phyloP scores from a whole-genome alignment of 1,140 invertebrate genomes.

The Drosophila nigromelanica region DNA sequence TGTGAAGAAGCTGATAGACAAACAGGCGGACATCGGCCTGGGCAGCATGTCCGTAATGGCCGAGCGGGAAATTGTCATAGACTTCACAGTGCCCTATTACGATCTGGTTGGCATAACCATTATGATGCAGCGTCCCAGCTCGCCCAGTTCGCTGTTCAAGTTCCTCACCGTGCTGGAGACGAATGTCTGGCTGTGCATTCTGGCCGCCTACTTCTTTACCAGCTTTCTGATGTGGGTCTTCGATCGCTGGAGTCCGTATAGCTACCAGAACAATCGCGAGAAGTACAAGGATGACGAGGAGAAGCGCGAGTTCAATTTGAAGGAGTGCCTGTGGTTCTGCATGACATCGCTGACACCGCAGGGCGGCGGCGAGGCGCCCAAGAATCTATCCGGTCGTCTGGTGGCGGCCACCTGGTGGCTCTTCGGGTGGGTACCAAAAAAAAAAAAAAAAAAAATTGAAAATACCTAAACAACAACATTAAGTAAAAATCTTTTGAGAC shows the following conservation, averaged over 20 bases:
- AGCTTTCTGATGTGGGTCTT: slow-evolving; percentile 98
- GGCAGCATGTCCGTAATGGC: slow-evolving; percentile 96
- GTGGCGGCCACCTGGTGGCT: slow-evolving; percentile 99
- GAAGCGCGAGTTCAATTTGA: slow-evolving; percentile 96
- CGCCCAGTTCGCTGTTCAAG: slow-evolving; percentile 95
- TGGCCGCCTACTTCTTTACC: slow-evolving; percentile 97
- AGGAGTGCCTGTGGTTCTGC: slow-evolving; percentile 99
- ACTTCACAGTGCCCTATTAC: slow-evolving; percentile 98
- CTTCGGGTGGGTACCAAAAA: slow-evolving; percentile 87
- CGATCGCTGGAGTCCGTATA: slow-evolving; percentile 98
- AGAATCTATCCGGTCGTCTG: slow-evolving; percentile 95
- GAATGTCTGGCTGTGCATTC: slow-evolving; percentile 97
- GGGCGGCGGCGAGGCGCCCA: slow-evolving; percentile 94
- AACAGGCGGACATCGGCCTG: slow-evolving; percentile 95
- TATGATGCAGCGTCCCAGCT: slow-evolving; percentile 86
- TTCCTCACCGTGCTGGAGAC: slow-evolving; percentile 98
- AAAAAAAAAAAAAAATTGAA: too few relatives aligned
- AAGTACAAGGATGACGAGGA: slow-evolving; percentile 97
- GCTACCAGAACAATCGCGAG: slow-evolving; percentile 96
- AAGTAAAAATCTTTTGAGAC: too few relatives aligned
- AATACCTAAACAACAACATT: too few relatives aligned
- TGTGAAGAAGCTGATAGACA: slow-evolving; percentile 95
- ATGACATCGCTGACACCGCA: slow-evolving; percentile 99
- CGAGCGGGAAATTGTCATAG: slow-evolving; percentile 96
- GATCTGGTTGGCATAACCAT: slow-evolving; percentile 97